Base-by-base conservation (phyloP, 2,888 invertebrate genomes). In the Cantharis flavilabris region DNA sequence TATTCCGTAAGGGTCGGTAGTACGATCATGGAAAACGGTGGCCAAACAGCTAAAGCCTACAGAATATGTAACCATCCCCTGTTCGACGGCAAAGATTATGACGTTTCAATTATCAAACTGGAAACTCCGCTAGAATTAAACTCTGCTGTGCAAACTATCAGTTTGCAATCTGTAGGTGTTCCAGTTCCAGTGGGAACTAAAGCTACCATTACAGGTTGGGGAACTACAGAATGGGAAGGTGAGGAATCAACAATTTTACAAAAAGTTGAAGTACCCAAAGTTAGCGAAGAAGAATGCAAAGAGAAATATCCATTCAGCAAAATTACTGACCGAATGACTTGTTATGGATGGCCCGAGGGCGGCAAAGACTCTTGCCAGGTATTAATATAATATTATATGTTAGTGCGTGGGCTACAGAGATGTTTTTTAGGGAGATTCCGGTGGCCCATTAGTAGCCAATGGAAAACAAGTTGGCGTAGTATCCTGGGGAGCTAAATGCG, bases 311-410 rank as follows among this genome's bases (percentile, higher is more conserved):
- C 9, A 4, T 23, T 23, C 9, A 65, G 14, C 14, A 20, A 13
- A 11, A 9, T 69, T 16, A 62, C 26, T 23, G 16, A 49, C 9
- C 67, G 69, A 14, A 73, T 73, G 73, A 65, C 20, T 16, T 73
- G 73, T 13, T 72, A 30, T 23, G 72, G 72, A 18, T 23, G 16
- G 16, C 23, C 26, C 1, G 62, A 62, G 26, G 69, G 49, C 5
- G 73, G 74, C 1, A 75, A 65, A 26, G 75, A 75, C 26, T 30
- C 75, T 71, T 75, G 75, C 20, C 75, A 75, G 26, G 71, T 75
- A 73, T 49, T 3, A 49, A n/a, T n/a, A 49, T n/a, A 7, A n/a
- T 2, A 10, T n/a, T 49, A 7, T 62, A 26, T 20, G 0, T 16
- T 5, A 20, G n/a, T 62, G 11, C n/a, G n/a, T n/a, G 5, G 13